These are phyloP conservation scores for Apotomis capreana DNA, from an alignment of 2,888 invertebrate genomes.

Conservation along the genomic window DNA sequence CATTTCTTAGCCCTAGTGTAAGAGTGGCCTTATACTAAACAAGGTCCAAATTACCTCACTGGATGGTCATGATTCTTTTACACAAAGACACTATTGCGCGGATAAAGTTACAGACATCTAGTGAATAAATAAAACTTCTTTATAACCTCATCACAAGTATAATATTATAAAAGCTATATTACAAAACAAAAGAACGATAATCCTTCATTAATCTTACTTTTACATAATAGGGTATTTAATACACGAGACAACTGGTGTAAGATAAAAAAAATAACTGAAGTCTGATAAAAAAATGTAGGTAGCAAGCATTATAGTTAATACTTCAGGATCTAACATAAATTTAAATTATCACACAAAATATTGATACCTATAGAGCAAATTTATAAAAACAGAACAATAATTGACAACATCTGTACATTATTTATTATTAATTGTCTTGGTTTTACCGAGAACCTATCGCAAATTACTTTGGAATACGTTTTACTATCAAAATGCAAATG, in stretches of 20 bases:
- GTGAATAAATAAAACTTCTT: slow-evolving; percentile 6
- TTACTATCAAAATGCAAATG: no score
- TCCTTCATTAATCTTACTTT: slow-evolving; percentile 33
- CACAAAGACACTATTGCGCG: no score
- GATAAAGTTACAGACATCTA: no score
- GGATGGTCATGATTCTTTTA: no score
- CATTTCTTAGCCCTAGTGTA: no score
- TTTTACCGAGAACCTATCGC: no score
- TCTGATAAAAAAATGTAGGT: not conserved
- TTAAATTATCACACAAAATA: not conserved
- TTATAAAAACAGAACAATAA: not conserved
- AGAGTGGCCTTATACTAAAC: no score
- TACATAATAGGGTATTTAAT: slow-evolving; percentile 12
- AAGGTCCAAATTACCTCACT: no score
- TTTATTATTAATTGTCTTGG: no score
- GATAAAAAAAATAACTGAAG: not conserved
- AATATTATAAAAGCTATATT: slow-evolving; percentile 42
- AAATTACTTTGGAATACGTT: no score
- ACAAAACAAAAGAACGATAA: slow-evolving; percentile 32
- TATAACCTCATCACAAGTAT: slow-evolving; percentile 29
- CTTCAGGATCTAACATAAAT: slow-evolving; percentile 6
- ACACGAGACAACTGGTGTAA: not conserved
- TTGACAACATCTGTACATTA: not conserved
- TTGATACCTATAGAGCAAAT: not conserved
- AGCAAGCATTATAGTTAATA: not conserved